Percentiles rank a stretch among this genome's conserved stretches.
Evolutionary conservation across 2,113 vertebrate species (phyloP).

Genomic region (Channa maculata): DNA sequence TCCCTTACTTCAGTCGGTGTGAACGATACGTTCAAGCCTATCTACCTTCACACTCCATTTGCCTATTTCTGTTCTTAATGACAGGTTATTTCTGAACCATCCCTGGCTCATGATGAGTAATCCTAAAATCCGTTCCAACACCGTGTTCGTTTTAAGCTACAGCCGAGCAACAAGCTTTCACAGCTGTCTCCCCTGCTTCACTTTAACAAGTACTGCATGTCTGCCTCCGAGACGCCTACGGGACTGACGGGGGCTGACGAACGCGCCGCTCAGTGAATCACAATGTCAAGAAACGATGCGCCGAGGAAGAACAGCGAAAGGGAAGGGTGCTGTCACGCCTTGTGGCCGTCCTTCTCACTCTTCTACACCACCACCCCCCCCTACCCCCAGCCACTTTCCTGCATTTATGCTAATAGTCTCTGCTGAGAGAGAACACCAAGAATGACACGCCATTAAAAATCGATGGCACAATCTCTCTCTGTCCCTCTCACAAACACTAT

Average conservation of each 20-base stretch:
- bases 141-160: slow-evolving; percentile 64
- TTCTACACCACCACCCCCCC: slow-evolving; percentile 25
- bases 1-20: neutral
- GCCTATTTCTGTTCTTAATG: slow-evolving; percentile 66
- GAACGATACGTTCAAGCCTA: slow-evolving; percentile 8
- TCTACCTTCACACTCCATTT: slow-evolving; percentile 59
- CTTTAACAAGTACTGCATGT: slow-evolving; percentile 75
- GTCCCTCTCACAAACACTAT: slow-evolving; percentile 41
- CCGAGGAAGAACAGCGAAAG: slow-evolving; percentile 64
- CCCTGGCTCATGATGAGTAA: slow-evolving; percentile 68
- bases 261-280: slow-evolving; percentile 61
- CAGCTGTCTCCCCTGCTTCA: slow-evolving; percentile 71
- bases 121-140: slow-evolving; percentile 73
- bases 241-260: slow-evolving; percentile 64
- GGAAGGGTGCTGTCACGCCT: slow-evolving; percentile 65
- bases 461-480: slow-evolving; percentile 54
- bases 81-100: slow-evolving; percentile 60
- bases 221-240: slow-evolving; percentile 52
- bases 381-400: slow-evolving; percentile 1
- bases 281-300: slow-evolving; percentile 65
- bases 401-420: slow-evolving; percentile 68
- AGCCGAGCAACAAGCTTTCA: slow-evolving; percentile 73
- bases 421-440: slow-evolving; percentile 41
- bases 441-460: slow-evolving; percentile 61
- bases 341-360: slow-evolving; percentile 66